Base-by-base conservation (phyloP, 2,888 invertebrate genomes). In the Limnephilus marmoratus region DNA sequence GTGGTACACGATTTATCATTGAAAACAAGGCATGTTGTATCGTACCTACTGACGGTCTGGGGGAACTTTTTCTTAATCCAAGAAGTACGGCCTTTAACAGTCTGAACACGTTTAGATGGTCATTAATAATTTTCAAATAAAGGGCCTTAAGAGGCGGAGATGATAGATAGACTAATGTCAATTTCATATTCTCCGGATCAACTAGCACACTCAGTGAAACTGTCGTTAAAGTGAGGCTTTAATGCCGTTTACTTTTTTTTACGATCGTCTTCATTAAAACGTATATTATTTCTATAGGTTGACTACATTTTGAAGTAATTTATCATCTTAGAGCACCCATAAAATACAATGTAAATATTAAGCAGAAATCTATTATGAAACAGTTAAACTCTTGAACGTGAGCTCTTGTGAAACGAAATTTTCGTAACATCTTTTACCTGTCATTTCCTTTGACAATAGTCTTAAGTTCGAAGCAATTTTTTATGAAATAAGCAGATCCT, bases 121-220 rank as follows among this genome's bases (percentile, higher is more conserved):
- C 68, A 68, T 68, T 68, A 68, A 68, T 68, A 68, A 68, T 68
- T 68, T 68, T 68, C 68, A 68, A 68, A 68, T 68, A 68, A 68
- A 68, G 68, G 18, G 68, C 68, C 68, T 68, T 68, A 68, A 68
- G 68, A 53, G 68, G 68, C 68, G 68, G 68, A 68, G 68, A 68
- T 68, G 68, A 68, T 68, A n/a, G 68, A 68, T 68, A 68, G 68
- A n/a, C 68, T 68, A n/a, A 68, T 68, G 68, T 68, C n/a, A 68
- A 68, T 68, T 68, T 68, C 68, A 68, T 68, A 68, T 68, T 68
- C 68, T 68, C 2, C n/a, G 68, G 68, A 68, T 68, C 68, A 68
- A 68, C 24, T 68, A 68, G 68, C n/a, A 24, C 68, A 68, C 68
- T 68, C 68, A 24, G 68, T 68, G 68, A 68, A 68, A 68, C 24